Conservation (phyloP, 2,797 vertebrate species). For the Coracias cyanogaster region DNA sequence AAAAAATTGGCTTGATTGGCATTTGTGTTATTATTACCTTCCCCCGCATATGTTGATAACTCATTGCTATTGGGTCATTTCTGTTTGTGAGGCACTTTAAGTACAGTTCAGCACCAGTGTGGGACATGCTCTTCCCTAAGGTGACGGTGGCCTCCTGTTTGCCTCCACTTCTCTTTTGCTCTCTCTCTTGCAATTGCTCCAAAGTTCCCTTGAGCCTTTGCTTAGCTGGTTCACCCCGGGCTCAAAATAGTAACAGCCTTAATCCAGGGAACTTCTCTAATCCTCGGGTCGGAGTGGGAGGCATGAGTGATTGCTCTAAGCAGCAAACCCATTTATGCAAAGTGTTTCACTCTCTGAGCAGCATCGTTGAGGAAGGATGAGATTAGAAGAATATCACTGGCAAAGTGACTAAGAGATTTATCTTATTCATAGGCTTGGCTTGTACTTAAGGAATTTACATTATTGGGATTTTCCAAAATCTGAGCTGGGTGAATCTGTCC, state of each 20-base stretch:
- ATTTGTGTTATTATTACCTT: neutral
- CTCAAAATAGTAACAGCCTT: conserved; percentile 66
- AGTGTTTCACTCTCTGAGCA: conserved; percentile 47
- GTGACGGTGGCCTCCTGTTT: neutral
- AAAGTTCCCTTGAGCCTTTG: conserved; percentile 17
- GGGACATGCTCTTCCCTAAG: neutral
- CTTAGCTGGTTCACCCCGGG: conserved; percentile 29
- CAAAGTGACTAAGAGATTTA: conserved; percentile 71
- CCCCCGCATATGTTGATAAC: neutral
- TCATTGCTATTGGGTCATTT: neutral
- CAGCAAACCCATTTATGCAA: conserved; percentile 57
- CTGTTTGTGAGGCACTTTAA: neutral
- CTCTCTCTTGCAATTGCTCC: neutral
- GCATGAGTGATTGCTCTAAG: conserved; percentile 35
- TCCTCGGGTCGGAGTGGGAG: neutral
- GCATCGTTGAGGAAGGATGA: conserved; percentile 48
- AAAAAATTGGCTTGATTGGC: neutral
- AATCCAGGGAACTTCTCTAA: conserved; percentile 59
- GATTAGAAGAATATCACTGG: conserved; percentile 67
- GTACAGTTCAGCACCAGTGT: neutral
- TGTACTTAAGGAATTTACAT: conserved; percentile 65
- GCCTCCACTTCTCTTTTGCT: neutral
- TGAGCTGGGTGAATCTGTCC: neutral
- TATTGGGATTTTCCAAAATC: conserved; percentile 58
- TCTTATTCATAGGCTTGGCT: conserved; percentile 60